Evolutionary conservation across 2,113 vertebrate genomes (phyloP).

Genomic region (Anarhynchus alexandrinus): DNA sequence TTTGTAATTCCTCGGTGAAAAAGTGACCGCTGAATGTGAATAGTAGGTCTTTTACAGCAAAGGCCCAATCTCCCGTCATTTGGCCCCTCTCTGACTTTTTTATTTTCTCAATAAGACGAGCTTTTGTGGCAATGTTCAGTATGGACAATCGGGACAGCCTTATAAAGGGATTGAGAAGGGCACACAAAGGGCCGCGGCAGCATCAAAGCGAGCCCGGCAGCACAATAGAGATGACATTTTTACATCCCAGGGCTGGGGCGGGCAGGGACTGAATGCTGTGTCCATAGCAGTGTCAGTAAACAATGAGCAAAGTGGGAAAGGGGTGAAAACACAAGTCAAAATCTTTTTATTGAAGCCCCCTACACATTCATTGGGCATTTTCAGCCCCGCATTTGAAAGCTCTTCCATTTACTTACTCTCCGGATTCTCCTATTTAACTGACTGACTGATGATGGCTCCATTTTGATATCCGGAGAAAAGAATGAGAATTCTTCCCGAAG

Average conservation of each 20-base stretch:
- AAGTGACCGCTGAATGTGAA: slow-evolving; percentile 3
- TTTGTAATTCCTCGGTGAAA: not conserved
- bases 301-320: slow-evolving; percentile 76
- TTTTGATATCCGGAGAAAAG: slow-evolving; percentile 73
- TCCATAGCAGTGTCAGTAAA: slow-evolving; percentile 64
- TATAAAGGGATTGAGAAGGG: slow-evolving; percentile 81
- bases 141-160: slow-evolving; percentile 74
- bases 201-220: slow-evolving; percentile 77
- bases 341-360: slow-evolving; percentile 71
- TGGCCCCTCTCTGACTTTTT: slow-evolving; percentile 65
- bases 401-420: slow-evolving; percentile 80
- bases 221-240: slow-evolving; percentile 85
- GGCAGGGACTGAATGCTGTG: slow-evolving; percentile 67
- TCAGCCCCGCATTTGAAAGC: slow-evolving; percentile 71
- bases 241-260: slow-evolving; percentile 77
- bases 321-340: slow-evolving; percentile 74
- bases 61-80: slow-evolving; percentile 36
- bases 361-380: slow-evolving; percentile 74
- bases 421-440: slow-evolving; percentile 71
- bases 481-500: slow-evolving; percentile 57
- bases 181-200: slow-evolving; percentile 77
- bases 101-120: slow-evolving; percentile 44
- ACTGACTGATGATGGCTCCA: slow-evolving; percentile 85
- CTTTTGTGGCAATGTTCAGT: slow-evolving; percentile 45
- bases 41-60: slow-evolving; percentile 31